Base-by-base conservation (phyloP, 2,113 vertebrate genomes). In the Limanda limanda region DNA sequence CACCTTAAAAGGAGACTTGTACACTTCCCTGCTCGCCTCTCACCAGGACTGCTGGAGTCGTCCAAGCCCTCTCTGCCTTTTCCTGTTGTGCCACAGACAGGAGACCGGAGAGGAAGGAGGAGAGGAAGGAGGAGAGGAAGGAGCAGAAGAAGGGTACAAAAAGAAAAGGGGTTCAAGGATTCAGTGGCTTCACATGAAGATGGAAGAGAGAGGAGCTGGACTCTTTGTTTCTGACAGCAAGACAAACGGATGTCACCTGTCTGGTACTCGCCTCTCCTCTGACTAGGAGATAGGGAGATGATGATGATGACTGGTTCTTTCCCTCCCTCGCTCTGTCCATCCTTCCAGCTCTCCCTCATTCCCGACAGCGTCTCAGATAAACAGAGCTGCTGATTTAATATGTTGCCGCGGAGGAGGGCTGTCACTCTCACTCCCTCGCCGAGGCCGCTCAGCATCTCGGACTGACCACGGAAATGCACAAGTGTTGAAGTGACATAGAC, bases 1-100 rank as follows among this genome's bases (percentile, higher is more conserved):
- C 93, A 94, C 93, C 94, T 93, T 95, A 94, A 95, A 95, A 95
- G 94, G 94, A 95, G 91, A 88, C 86, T 91, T 90, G 90, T 79
- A 79, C 89, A 84, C 90, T 79, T 87, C 79, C 84, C 83, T 88
- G 88, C 79, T 86, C 91, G 88, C 89, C 76, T 82, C 79, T 88
- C 77, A 66, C 79, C 58, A 37, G 83, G 84, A 68, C 86, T 68
- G 80, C 64, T 67, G 63, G 84, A 92, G 86, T 89, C 80, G 76
- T 88, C 84, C 71, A 79, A 81, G 81, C 74, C 37, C 61, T 72
- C 68, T 79, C 77, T 89, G 81, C 54, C 69, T 86, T 89, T 87
- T 92, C 86, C 90, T 92, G 90, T 92, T 90, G 89, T 89, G 62
- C 77, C 83, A 78, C 80, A 58, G 71, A 68, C 56, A 81, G 52